A percentile compares a stretch with the other conserved stretches of the same genome.
phyloP scores from a whole-genome alignment of 2,113 vertebrate genomes.

The Thymallus thymallus region DNA sequence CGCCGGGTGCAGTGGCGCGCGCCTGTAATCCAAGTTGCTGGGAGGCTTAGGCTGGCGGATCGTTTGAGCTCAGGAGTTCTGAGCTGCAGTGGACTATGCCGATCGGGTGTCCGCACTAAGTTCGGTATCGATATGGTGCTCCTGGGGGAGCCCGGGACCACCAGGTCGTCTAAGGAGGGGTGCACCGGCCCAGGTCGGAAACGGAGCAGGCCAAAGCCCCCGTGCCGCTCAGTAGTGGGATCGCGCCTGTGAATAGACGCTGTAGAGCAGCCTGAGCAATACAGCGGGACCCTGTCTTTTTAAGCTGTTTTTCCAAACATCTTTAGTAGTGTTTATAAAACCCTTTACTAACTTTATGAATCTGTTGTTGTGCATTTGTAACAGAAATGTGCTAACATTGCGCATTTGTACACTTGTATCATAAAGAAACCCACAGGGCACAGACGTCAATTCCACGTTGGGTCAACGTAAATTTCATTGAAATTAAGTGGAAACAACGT shows the following conservation, averaged over 20 bases:
- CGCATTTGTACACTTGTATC: too few species aligned
- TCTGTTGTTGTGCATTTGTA: too few species aligned
- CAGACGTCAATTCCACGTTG: too few species aligned
- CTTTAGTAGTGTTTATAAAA: too few species aligned
- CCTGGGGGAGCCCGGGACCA: constrained; percentile 44
- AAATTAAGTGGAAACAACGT: too few species aligned
- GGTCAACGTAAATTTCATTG: too few species aligned
- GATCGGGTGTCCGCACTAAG: constrained; percentile 65
- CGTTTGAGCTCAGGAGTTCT: constrained; percentile 65
- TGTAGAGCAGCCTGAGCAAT: constrained; percentile 75
- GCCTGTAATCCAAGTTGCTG: constrained; percentile 81
- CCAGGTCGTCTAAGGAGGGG: constrained; percentile 66
- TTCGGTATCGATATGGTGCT: constrained; percentile 66
- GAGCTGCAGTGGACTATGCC: constrained; percentile 60
- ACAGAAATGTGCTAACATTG: too few species aligned
- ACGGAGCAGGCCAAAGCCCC: constrained; percentile 83
- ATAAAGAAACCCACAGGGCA: too few species aligned
- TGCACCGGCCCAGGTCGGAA: constrained; percentile 68
- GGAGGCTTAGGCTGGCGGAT: constrained; percentile 65
- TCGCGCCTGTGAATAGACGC: constrained; percentile 77
- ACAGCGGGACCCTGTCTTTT: constrained; percentile 76
- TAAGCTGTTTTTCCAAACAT: neutral
- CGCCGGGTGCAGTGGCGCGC: constrained; percentile 78
- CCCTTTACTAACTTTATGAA: too few species aligned
- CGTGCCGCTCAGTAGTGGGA: constrained; percentile 76